Evolutionary conservation across 2,113 vertebrate species (phyloP), one percentile per base, ranked within the genome.

Genomic region (Hirundichthys speculiger): DNA sequence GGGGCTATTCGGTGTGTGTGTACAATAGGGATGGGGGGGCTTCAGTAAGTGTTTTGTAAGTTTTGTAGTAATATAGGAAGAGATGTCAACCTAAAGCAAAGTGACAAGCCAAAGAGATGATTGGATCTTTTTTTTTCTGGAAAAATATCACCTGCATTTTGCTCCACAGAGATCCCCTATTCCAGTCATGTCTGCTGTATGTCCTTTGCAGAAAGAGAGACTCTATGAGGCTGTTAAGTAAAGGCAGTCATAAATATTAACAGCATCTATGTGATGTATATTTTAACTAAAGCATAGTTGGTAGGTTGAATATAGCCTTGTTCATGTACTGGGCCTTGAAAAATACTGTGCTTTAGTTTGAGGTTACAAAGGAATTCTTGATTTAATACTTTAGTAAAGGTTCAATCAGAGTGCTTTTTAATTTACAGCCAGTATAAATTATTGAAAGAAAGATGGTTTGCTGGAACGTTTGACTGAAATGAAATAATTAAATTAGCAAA

Each of bases 141-240:
- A 22, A 22, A 48, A 19, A 54, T 22, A 41, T 38, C 3, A 3
- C 55, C 22, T 52, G 18, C 19, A 18, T 45, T 19, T 19, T 45
- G 43, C 43, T 45, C 15, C 43, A 45, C 11, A 2, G 18, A 45
- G 79, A 77, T 75, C 0, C 9, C 22, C 16, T 70, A 51, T 85
- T 85, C 84, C 85, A 88, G 77, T 75, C 78, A 85, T 86, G 82
- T 88, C 76, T 49, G 21, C 8, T 21, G 34, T 83, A 16, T 70
- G 76, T 79, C 50, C 79, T 81, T 60, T 81, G 66, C 70, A 78
- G 75, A 83, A 53, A 53, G 54, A 65, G 40, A 75, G 69, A 40
- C 53, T 76, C 48, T 38, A 56, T 75, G 64, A 79, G 54, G 59
- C 50, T 63, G 42, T 70, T 18, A 64, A 72, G 34, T 68, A 64